Evolutionary conservation across 2,113 vertebrate species (phyloP).

Genomic region (Paradoxurus hermaphroditus): DNA sequence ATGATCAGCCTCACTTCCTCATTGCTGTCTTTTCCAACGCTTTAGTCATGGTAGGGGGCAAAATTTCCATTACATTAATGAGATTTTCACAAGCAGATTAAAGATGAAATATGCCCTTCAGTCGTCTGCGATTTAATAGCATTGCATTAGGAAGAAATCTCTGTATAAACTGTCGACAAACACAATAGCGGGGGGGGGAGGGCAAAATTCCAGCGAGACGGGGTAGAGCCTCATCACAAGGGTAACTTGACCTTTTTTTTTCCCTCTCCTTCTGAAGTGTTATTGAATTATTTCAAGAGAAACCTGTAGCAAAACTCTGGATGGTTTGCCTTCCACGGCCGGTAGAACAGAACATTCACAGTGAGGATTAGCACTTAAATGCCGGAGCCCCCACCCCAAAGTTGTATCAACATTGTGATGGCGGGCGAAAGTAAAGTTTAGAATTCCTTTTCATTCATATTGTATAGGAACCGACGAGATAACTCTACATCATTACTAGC

Average conservation of each 20-base stretch:
- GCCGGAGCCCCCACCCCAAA: not conserved
- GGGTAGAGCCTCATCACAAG: slow-evolving; percentile 13
- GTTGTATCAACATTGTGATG: not conserved
- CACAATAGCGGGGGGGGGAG: slow-evolving; percentile 26
- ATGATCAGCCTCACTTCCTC: slow-evolving; percentile 22
- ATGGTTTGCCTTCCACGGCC: not conserved
- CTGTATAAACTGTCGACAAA: not conserved
- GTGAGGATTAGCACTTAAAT: not conserved
- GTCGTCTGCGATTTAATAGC: slow-evolving; percentile 41
- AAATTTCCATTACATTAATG: slow-evolving; percentile 62
- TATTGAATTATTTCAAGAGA: slow-evolving; percentile 54
- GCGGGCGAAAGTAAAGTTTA: not conserved
- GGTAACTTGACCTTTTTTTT: not conserved
- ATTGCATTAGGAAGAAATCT: slow-evolving; percentile 38
- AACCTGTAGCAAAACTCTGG: slow-evolving; percentile 22
- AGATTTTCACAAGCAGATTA: slow-evolving; percentile 73
- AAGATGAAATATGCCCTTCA: slow-evolving; percentile 60
- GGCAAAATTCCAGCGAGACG: slow-evolving; percentile 36
- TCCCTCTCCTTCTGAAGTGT: not conserved
- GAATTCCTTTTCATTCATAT: slow-evolving; percentile 3
- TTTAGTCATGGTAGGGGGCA: slow-evolving; percentile 54
- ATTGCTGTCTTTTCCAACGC: slow-evolving; percentile 31
- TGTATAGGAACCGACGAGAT: not conserved
- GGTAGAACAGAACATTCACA: not conserved
- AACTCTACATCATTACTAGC: not conserved